Percentiles rank a stretch among this genome's conserved stretches.
These are phyloP conservation scores for Ellobium chinense DNA, from an alignment of 2,888 invertebrate species.

Conservation along the genomic window DNA sequence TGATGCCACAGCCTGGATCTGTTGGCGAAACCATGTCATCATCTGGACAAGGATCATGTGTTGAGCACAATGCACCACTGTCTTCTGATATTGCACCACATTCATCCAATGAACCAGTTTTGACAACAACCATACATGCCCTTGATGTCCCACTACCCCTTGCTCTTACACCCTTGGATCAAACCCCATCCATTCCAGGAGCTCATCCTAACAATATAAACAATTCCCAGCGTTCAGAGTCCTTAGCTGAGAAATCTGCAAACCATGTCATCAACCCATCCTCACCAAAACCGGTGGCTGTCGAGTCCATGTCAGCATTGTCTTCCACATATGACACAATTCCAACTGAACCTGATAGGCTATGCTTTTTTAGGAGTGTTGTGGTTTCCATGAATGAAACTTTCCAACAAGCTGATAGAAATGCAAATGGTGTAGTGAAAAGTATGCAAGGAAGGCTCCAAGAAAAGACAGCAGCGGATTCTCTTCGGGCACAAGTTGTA, in stretches of 20 bases:
- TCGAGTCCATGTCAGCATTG: neutral
- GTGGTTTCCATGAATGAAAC: neutral
- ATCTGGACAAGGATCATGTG: neutral
- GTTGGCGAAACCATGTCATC: neutral
- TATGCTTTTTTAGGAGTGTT: neutral
- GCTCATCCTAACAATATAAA: neutral
- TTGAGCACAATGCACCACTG: neutral
- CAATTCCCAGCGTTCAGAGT: neutral
- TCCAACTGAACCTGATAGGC: neutral
- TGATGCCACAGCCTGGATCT: neutral
- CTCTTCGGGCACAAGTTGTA: neutral
- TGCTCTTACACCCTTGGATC: neutral
- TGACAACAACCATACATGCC: neutral
- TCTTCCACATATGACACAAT: neutral
- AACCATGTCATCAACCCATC: neutral
- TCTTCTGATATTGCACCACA: neutral
- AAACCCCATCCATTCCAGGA: neutral
- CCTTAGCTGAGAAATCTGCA: neutral
- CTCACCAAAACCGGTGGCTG: neutral
- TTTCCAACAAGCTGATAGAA: neutral
- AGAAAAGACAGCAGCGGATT: neutral
- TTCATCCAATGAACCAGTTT: neutral
- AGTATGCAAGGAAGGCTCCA: neutral
- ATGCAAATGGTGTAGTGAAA: neutral
- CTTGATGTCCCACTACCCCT: neutral